Evolutionary conservation across 92 coral and sea anemone genomes (phyloP).

Genomic region (Pocillopora meandrina): DNA sequence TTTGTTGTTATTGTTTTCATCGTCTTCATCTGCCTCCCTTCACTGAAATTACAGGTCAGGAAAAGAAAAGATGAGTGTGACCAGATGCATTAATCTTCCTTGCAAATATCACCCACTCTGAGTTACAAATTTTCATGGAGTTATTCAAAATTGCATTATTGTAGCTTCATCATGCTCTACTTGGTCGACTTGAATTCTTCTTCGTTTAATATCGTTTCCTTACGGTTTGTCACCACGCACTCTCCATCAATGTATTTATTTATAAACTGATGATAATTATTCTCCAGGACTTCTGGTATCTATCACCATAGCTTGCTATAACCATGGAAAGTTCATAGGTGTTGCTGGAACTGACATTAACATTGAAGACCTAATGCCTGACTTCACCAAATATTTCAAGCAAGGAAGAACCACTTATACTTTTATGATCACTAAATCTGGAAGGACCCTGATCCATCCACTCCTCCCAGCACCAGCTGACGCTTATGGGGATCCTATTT

Average conservation of each 20-base stretch:
- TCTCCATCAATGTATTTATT: background rate
- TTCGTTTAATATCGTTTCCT: no score
- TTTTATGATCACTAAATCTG: slow-evolving; percentile 41
- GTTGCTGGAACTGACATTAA: slow-evolving; percentile 63
- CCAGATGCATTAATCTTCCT: no score
- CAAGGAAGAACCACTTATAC: slow-evolving; percentile 45
- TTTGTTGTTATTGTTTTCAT: no score
- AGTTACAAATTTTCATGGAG: no score
- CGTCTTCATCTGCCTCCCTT: no score
- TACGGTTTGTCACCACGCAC: no score
- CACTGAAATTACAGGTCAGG: no score
- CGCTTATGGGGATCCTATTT: slow-evolving; percentile 43
- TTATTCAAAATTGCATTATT: no score
- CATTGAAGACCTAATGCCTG: slow-evolving; percentile 51
- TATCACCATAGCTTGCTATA: slow-evolving; percentile 58
- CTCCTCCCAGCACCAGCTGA: slow-evolving; percentile 44
- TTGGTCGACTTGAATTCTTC: no score
- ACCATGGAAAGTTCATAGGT: slow-evolving; percentile 58
- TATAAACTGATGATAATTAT: background rate
- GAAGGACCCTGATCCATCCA: slow-evolving; percentile 56
- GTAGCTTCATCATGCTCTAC: no score
- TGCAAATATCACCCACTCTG: no score
- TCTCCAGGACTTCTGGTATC: slow-evolving; percentile 57
- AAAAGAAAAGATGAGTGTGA: no score
- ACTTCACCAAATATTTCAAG: slow-evolving; percentile 18